Percentiles rank a stretch among this genome's conserved stretches.
Evolutionary conservation across 2,888 invertebrate genomes (phyloP).

Genomic region (Rhogogaster chlorosoma): DNA sequence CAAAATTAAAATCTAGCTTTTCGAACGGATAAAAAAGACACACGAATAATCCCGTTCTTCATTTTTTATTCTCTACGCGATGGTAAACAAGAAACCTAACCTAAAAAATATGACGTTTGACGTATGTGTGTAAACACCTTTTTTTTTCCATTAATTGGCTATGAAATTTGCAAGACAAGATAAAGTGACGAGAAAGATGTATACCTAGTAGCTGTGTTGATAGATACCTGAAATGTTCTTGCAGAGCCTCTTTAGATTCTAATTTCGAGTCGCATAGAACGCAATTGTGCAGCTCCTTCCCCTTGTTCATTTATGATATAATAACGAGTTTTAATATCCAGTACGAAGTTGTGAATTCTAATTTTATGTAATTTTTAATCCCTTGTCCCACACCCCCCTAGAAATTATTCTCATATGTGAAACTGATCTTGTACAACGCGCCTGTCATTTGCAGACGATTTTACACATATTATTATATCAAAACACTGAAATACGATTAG

Average conservation of each 20-base stretch:
- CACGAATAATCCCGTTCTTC: background rate
- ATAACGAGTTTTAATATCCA: background rate
- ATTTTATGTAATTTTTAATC: background rate
- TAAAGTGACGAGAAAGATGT: conserved; percentile 10
- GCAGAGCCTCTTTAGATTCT: conserved; percentile 81
- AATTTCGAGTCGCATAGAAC: conserved; percentile 81
- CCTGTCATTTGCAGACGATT: conserved; percentile 3
- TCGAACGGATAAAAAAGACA: too few relatives aligned
- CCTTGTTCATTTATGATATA: conserved; percentile 63
- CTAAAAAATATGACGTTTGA: conserved; percentile 21
- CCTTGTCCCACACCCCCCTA: background rate
- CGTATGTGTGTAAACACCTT: background rate
- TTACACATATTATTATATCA: background rate
- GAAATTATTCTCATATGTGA: background rate
- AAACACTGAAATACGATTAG: background rate
- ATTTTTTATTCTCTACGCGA: background rate
- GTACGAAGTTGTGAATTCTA: background rate
- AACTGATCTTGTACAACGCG: background rate
- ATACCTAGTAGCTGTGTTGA: background rate
- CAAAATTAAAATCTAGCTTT: too few relatives aligned
- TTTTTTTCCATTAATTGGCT: background rate
- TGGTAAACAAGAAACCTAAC: conserved; percentile 40
- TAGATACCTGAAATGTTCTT: conserved; percentile 82
- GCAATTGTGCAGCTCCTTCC: conserved; percentile 76
- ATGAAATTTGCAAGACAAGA: background rate